These are phyloP conservation scores for Rosalia funebris DNA, from an alignment of 2,888 invertebrate species.

Conservation along the genomic window DNA sequence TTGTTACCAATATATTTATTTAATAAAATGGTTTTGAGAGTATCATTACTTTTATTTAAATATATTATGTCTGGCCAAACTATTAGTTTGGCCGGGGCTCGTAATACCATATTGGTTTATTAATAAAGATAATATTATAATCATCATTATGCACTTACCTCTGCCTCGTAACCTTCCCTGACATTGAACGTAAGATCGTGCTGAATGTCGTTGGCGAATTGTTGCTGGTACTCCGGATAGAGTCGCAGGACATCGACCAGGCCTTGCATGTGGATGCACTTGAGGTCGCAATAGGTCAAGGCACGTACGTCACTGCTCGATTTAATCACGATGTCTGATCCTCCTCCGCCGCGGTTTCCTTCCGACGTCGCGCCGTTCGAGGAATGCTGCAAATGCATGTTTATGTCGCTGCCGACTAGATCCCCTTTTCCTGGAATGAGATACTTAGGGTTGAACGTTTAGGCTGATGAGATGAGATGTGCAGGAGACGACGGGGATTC, in stretches of 20 bases:
- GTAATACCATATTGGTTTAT: too few species aligned
- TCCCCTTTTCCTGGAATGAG: conserved; percentile 87
- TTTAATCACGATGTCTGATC: conserved; percentile 83
- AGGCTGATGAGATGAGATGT: too few species aligned
- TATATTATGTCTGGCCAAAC: too few species aligned
- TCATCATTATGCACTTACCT: too few species aligned
- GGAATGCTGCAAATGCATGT: conserved; percentile 78
- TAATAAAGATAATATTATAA: too few species aligned
- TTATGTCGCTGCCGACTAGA: conserved; percentile 92
- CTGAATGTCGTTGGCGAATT: conserved; percentile 93
- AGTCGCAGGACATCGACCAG: conserved; percentile 84
- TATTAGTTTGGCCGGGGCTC: too few species aligned
- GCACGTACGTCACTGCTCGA: conserved; percentile 95
- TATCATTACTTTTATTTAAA: too few species aligned
- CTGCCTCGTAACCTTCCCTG: conserved; percentile 91
- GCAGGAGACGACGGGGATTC: too few species aligned
- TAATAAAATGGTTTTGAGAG: too few species aligned
- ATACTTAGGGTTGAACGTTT: too few species aligned
- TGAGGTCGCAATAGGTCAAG: conserved; percentile 94
- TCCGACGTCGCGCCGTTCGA: conserved; percentile 66
- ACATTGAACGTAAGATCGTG: conserved; percentile 95
- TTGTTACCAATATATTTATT: too few species aligned
- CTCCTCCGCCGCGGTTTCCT: conserved; percentile 66
- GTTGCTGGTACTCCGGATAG: conserved; percentile 94
- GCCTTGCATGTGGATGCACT: conserved; percentile 92